A percentile compares a stretch with the other conserved stretches of the same genome.
These are phyloP conservation scores for Aldabrachelys gigantea DNA, from an alignment of 2,113 vertebrate genomes.

Conservation along the genomic window DNA sequence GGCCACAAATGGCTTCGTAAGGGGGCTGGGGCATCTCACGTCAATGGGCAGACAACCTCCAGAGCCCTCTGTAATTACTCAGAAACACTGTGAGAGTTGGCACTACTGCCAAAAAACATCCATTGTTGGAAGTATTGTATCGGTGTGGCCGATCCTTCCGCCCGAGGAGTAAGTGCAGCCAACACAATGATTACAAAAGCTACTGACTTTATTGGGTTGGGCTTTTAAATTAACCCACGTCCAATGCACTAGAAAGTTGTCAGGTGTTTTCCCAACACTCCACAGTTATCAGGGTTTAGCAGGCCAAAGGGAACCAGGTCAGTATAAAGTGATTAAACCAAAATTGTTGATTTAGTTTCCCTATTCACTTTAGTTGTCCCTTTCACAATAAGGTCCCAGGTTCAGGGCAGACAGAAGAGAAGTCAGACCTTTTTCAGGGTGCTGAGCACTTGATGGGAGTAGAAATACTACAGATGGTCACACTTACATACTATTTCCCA, in stretches of 20 bases:
- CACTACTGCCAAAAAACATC: too few relatives aligned
- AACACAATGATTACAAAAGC: background rate
- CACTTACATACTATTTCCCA: background rate
- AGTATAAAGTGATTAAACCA: background rate
- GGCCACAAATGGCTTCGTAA: background rate
- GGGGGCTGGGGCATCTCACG: background rate
- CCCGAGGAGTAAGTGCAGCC: background rate
- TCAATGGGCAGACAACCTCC: background rate
- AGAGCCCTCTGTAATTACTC: background rate
- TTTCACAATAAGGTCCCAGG: background rate
- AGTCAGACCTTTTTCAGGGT: background rate
- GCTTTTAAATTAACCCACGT: background rate
- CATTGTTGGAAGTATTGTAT: accelerated
- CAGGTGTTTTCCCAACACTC: background rate
- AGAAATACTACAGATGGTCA: background rate
- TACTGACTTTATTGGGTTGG: background rate
- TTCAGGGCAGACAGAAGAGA: background rate
- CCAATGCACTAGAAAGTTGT: background rate
- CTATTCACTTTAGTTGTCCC: background rate
- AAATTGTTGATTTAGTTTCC: background rate
- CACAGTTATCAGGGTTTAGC: background rate
- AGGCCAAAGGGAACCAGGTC: background rate
- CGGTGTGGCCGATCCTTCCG: background rate
- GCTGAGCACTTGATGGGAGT: background rate
- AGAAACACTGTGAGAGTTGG: background rate